Percentiles rank a stretch among this genome's conserved stretches.
Conservation (phyloP, 2,113 vertebrate genomes). For the Chaetops frenatus region DNA sequence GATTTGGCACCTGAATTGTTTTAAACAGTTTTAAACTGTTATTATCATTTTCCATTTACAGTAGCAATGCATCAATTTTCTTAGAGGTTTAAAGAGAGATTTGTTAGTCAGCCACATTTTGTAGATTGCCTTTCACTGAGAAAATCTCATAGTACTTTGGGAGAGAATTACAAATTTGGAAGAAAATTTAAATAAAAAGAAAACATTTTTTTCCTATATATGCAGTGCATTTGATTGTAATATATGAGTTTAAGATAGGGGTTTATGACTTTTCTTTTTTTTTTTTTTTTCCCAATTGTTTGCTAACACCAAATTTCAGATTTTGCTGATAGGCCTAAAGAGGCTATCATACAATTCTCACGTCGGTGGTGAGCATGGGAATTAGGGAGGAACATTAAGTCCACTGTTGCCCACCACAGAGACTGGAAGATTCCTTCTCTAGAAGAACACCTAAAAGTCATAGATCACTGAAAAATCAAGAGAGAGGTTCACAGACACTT, state of each 20-base stretch:
- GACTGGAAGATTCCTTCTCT: neutral
- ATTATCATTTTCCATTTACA: neutral
- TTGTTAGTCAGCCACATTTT: neutral
- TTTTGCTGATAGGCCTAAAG: neutral
- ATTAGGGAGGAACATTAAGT: neutral
- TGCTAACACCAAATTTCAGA: accelerated
- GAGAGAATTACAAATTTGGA: neutral
- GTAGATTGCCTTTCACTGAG: neutral
- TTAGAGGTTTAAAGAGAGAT: neutral
- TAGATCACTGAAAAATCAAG: neutral
- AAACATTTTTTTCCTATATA: neutral
- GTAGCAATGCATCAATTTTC: neutral
- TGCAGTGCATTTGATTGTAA: neutral
- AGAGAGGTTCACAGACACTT: neutral
- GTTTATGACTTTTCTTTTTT: neutral
- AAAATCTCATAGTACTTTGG: neutral
- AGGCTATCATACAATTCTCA: neutral
- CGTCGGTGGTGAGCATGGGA: neutral
- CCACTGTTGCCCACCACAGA: neutral
- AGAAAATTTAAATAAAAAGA: neutral
- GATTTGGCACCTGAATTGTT: neutral
- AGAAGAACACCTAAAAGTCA: neutral
- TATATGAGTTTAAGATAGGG: neutral
- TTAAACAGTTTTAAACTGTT: neutral
- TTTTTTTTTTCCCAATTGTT: neutral